A percentile compares a stretch with the other conserved stretches of the same genome.
Evolutionary conservation across 1,140 invertebrate species (phyloP).

Genomic region (Cyclina sinensis): DNA sequence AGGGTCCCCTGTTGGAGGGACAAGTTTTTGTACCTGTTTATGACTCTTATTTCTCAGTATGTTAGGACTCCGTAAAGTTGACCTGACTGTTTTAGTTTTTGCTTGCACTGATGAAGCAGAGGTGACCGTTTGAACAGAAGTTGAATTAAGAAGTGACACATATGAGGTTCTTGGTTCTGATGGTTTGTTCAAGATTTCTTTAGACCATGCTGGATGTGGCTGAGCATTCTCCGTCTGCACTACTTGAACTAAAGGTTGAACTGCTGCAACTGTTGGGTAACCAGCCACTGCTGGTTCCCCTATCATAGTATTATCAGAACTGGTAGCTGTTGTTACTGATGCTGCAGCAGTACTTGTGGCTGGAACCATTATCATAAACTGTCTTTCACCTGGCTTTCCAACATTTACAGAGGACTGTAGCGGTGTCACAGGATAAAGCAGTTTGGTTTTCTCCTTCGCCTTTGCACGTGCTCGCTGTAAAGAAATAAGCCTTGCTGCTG

Average conservation of each 20-base stretch:
- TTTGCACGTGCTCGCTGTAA: background rate
- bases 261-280: background rate
- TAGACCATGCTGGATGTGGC: background rate
- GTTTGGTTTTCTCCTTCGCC: background rate
- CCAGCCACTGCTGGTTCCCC: no score
- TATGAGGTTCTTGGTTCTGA: background rate
- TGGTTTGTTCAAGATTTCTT: background rate
- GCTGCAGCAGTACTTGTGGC: background rate
- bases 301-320: background rate
- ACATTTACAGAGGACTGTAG: background rate
- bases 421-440: background rate
- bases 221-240: background rate
- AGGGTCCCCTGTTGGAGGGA: background rate
- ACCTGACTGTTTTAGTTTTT: background rate
- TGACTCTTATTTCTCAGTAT: background rate
- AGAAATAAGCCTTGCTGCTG: background rate
- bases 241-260: background rate
- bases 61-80: background rate
- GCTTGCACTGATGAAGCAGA: background rate
- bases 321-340: background rate
- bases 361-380: slow-evolving; percentile 5
- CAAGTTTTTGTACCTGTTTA: background rate
- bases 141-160: slow-evolving; percentile 1
- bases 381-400: background rate
- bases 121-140: background rate